A percentile compares a stretch with the other conserved stretches of the same genome.
Conservation (phyloP, 92 coral and sea anemone genomes). For the Blastomussa wellsi region DNA sequence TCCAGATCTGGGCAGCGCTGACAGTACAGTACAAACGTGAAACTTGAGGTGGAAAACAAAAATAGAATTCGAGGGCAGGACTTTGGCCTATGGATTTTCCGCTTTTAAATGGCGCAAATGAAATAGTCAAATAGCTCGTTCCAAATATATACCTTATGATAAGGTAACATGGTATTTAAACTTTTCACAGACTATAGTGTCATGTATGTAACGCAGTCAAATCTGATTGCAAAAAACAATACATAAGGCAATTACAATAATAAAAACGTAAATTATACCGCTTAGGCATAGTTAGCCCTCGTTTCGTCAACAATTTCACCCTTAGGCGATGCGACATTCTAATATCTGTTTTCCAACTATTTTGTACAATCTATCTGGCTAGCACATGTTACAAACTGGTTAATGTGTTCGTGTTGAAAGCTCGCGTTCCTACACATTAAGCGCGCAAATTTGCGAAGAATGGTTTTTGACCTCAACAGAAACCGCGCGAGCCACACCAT, state of each 20-base stretch:
- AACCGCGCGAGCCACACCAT: not conserved
- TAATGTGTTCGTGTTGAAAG: conserved; percentile 30
- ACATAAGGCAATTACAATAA: no score
- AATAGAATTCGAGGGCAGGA: not conserved
- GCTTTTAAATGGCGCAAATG: not conserved
- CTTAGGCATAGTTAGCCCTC: not conserved
- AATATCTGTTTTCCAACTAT: not conserved
- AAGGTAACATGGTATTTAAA: not conserved
- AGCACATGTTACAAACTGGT: conserved; percentile 1
- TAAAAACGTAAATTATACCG: not conserved
- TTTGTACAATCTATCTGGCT: not conserved
- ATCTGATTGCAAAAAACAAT: not conserved
- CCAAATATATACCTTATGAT: not conserved
- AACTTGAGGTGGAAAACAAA: not conserved
- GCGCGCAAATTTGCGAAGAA: conserved; percentile 23
- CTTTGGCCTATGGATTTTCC: not conserved
- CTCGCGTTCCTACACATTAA: not conserved
- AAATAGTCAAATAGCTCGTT: not conserved
- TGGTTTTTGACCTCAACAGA: conserved; percentile 8
- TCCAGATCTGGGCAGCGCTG: not conserved
- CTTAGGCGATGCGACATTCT: not conserved
- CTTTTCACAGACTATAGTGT: not conserved
- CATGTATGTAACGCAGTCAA: not conserved
- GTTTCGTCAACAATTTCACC: not conserved
- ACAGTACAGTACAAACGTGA: not conserved